A percentile compares a stretch with the other conserved stretches of the same genome.
These are phyloP conservation scores for Atractosteus spatula DNA, from an alignment of 2,113 vertebrate genomes.

Conservation along the genomic window DNA sequence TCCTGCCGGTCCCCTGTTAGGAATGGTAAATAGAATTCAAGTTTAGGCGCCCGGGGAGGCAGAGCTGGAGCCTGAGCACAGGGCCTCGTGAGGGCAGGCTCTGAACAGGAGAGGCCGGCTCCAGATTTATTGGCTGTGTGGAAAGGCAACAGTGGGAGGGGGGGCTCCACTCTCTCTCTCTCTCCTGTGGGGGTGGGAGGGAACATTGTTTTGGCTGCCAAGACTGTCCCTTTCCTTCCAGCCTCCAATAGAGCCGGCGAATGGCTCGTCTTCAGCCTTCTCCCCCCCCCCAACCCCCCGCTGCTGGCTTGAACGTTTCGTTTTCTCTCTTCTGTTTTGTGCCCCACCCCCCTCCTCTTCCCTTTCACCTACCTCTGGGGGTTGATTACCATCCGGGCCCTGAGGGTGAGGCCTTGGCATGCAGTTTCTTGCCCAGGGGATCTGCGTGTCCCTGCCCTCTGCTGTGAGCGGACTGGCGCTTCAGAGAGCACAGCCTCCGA, in stretches of 20 bases:
- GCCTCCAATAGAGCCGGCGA: neutral
- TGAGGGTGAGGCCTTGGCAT: neutral
- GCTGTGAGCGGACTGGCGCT: too few relatives aligned
- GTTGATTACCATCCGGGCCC: neutral
- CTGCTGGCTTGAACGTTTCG: neutral
- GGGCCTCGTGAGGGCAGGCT: conserved; percentile 25
- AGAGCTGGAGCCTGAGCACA: conserved; percentile 27
- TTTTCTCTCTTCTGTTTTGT: too few relatives aligned
- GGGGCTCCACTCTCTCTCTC: conserved; percentile 11
- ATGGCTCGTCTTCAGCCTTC: neutral
- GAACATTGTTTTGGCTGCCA: neutral
- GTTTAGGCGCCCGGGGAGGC: conserved; percentile 35
- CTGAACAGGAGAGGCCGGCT: conserved; percentile 27
- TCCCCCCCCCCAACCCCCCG: neutral
- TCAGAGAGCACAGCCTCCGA: too few relatives aligned
- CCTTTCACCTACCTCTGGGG: neutral
- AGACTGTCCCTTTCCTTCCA: neutral
- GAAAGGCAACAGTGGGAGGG: conserved; percentile 21
- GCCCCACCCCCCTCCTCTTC: neutral
- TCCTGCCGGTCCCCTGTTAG: conserved; percentile 26
- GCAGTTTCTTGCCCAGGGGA: neutral
- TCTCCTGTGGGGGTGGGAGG: neutral
- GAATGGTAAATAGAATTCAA: conserved; percentile 48
- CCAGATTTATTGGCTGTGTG: conserved; percentile 40
- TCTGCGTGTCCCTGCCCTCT: too few relatives aligned